These are phyloP conservation scores for Naja naja DNA, from an alignment of 2,113 vertebrate genomes.

Conservation along the genomic window DNA sequence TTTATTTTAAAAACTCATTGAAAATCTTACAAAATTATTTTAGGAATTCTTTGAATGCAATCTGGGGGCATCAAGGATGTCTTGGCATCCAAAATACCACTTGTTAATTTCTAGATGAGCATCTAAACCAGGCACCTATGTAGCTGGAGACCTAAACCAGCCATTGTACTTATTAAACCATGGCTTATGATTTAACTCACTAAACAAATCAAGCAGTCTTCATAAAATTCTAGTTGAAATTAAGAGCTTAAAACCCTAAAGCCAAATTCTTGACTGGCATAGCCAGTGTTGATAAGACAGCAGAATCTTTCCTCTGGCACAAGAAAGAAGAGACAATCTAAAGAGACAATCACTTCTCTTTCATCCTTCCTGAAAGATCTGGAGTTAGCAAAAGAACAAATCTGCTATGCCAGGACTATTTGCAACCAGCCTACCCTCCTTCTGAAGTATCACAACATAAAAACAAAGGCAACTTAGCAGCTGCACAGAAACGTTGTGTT, in stretches of 20 bases:
- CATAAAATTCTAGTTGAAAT: background rate
- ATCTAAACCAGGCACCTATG: no score
- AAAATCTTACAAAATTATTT: no score
- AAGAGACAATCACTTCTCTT: background rate
- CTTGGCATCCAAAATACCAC: no score
- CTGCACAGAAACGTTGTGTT: background rate
- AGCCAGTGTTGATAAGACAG: background rate
- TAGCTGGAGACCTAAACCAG: no score
- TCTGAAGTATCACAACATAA: background rate
- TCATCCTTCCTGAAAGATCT: background rate
- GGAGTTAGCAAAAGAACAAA: conserved; percentile 6
- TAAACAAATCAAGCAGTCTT: background rate
- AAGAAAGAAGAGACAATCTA: background rate
- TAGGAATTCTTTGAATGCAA: no score
- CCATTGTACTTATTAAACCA: no score
- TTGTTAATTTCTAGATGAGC: no score
- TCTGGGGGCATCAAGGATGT: no score
- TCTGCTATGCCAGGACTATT: fast-evolving
- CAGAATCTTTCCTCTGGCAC: background rate
- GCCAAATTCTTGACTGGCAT: background rate
- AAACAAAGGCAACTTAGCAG: background rate
- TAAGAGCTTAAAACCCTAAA: background rate
- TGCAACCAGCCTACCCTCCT: background rate
- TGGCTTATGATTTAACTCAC: no score
- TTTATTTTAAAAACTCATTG: no score